A percentile compares a stretch with the other conserved stretches of the same genome.
Evolutionary conservation across 2,113 vertebrate species (phyloP).

Genomic region (human (Homo sapiens)): DNA sequence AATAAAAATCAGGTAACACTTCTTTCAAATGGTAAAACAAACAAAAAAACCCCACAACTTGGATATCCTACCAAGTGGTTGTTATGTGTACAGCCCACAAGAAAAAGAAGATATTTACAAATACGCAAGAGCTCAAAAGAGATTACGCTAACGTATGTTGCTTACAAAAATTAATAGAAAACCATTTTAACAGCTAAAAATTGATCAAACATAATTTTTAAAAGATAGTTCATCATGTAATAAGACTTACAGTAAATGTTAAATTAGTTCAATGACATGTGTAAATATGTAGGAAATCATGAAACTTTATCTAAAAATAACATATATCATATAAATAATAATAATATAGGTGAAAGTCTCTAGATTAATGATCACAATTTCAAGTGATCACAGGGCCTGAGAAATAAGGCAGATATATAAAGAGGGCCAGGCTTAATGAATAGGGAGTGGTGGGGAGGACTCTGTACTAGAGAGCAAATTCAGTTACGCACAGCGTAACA

Average conservation of each 20-base stretch:
- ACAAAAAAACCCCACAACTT: not conserved
- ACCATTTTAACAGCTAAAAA: not conserved
- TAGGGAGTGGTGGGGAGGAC: rapidly evolving
- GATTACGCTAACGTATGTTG: not conserved
- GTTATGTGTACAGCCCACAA: not conserved
- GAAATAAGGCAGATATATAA: not conserved
- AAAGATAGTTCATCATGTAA: not conserved
- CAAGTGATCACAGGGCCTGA: not conserved
- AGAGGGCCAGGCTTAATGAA: not conserved
- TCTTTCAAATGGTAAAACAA: not conserved
- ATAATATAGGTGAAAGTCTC: not conserved
- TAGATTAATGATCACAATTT: not conserved
- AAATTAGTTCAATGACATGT: not conserved
- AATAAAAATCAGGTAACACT: not conserved
- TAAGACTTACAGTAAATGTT: not conserved
- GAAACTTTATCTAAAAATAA: not conserved
- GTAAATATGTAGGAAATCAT: not conserved
- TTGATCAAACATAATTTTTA: not conserved
- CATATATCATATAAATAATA: not conserved
- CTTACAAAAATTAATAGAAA: not conserved
- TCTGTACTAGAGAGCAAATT: not conserved
- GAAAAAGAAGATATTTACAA: not conserved
- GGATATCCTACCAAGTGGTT: not conserved
- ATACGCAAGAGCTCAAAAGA: not conserved
- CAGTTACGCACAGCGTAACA: no score